Percentiles rank a stretch among this genome's conserved stretches.
These are phyloP conservation scores for Pseudeuparius sepicola DNA, from an alignment of 2,888 invertebrate genomes.

Conservation along the genomic window DNA sequence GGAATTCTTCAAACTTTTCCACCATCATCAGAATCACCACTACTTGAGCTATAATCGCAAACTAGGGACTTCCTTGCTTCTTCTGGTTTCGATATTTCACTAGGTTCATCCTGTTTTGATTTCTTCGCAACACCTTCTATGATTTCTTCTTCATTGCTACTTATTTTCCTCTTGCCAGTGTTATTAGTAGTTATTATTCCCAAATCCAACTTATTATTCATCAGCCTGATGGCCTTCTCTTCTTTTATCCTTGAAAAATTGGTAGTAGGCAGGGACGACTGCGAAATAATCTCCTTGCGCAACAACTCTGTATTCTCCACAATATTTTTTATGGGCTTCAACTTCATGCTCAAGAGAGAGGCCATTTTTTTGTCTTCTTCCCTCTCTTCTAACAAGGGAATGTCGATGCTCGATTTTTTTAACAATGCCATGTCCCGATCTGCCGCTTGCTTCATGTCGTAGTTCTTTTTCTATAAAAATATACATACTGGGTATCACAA, in stretches of 20 bases:
- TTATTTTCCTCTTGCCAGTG: slow-evolving; percentile 20
- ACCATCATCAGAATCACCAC: slow-evolving; percentile 16
- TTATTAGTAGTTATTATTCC: no score
- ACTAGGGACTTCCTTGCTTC: slow-evolving; percentile 14
- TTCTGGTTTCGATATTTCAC: slow-evolving; percentile 3
- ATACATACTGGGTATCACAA: no score
- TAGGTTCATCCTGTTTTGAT: background rate
- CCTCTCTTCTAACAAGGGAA: slow-evolving; percentile 67
- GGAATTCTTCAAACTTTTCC: no score
- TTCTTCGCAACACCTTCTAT: slow-evolving; percentile 6
- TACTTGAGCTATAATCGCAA: slow-evolving; percentile 17
- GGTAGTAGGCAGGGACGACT: slow-evolving; percentile 33
- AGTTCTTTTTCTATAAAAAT: slow-evolving; percentile 57
- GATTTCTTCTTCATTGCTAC: background rate
- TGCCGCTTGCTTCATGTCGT: slow-evolving; percentile 59
- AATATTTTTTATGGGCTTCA: slow-evolving; percentile 52
- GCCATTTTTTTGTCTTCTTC: slow-evolving; percentile 76
- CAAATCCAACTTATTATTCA: slow-evolving; percentile 22
- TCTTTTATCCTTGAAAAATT: slow-evolving; percentile 34
- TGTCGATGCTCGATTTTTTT: slow-evolving; percentile 65
- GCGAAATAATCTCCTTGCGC: slow-evolving; percentile 32
- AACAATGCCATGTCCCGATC: slow-evolving; percentile 64
- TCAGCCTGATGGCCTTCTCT: slow-evolving; percentile 33
- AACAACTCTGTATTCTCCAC: slow-evolving; percentile 41
- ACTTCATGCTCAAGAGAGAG: slow-evolving; percentile 57